A percentile compares a stretch with the other conserved stretches of the same genome.
These are phyloP conservation scores for Neomonachus schauinslandi DNA, from an alignment of 2,113 vertebrate species.

Conservation along the genomic window DNA sequence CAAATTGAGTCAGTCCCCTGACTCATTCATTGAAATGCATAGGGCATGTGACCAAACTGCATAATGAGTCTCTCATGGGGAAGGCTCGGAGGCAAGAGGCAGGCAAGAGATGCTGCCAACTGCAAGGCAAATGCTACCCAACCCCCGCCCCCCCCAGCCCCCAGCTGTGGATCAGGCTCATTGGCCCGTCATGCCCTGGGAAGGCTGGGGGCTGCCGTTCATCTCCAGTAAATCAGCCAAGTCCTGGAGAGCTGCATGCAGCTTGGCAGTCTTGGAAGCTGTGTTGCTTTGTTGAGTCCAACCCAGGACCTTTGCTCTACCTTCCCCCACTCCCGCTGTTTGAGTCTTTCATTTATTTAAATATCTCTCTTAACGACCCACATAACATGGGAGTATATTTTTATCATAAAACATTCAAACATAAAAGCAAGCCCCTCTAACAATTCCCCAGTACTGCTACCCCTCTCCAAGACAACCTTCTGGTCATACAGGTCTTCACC, in stretches of 20 bases:
- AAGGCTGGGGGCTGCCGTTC: conserved; percentile 82
- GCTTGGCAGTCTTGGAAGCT: conserved; percentile 62
- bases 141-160: conserved; percentile 70
- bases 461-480: not conserved
- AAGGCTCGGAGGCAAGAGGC: conserved; percentile 79
- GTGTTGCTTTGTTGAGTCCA: conserved; percentile 46
- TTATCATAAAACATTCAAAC: not conserved
- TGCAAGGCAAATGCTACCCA: conserved; percentile 80
- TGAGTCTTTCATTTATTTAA: not conserved
- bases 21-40: conserved; percentile 79
- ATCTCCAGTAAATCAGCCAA: conserved; percentile 82
- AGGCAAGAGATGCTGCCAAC: conserved; percentile 71
- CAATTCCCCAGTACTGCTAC: not conserved
- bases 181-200: conserved; percentile 81
- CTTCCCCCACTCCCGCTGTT: conserved; percentile 29
- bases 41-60: conserved; percentile 80
- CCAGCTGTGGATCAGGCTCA: conserved; percentile 84
- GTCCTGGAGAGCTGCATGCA: conserved; percentile 60
- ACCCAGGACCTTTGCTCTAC: conserved; percentile 61
- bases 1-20: conserved; percentile 70
- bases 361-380: not conserved
- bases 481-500: not conserved
- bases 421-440: not conserved
- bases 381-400: not conserved
- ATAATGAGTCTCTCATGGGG: conserved; percentile 81